Percentiles rank a stretch among this genome's conserved stretches.
phyloP scores from a whole-genome alignment of 2,888 invertebrate species.

The Leptopilina drosophilae region DNA sequence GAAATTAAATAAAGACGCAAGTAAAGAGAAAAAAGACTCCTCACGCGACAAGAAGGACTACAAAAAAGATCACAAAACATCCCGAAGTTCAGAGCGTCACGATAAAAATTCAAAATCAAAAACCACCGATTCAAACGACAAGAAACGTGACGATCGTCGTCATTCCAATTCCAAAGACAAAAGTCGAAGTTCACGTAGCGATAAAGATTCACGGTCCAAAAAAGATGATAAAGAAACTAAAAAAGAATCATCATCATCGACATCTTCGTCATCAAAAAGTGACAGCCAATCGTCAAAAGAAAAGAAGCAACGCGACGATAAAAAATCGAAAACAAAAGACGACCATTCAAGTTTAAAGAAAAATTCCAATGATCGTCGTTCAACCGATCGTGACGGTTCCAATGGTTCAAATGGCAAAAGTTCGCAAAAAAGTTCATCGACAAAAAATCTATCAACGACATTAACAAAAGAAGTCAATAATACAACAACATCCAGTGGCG shows the following conservation, averaged over 20 bases:
- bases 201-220: constrained; percentile 76
- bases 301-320: constrained; percentile 71
- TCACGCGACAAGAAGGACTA: constrained; percentile 67
- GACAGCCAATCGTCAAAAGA: constrained; percentile 67
- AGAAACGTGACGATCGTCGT: constrained; percentile 64
- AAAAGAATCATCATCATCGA: background rate
- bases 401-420: constrained; percentile 81
- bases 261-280: constrained; percentile 34
- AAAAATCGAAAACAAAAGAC: constrained; percentile 80
- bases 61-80: constrained; percentile 68
- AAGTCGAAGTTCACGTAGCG: constrained; percentile 66
- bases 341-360: constrained; percentile 86
- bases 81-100: constrained; percentile 63
- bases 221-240: constrained; percentile 53
- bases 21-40: constrained; percentile 66
- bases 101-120: constrained; percentile 67
- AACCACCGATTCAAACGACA: constrained; percentile 66
- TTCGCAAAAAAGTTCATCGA: constrained; percentile 74
- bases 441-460: constrained; percentile 74
- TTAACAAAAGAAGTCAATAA: constrained; percentile 79
- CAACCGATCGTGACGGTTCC: constrained; percentile 89
- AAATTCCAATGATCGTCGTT: constrained; percentile 82
- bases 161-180: constrained; percentile 61
- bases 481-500: constrained; percentile 77
- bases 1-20: constrained; percentile 69